These are phyloP conservation scores for Corvus cornix DNA, from an alignment of 2,113 vertebrate species.

Conservation along the genomic window DNA sequence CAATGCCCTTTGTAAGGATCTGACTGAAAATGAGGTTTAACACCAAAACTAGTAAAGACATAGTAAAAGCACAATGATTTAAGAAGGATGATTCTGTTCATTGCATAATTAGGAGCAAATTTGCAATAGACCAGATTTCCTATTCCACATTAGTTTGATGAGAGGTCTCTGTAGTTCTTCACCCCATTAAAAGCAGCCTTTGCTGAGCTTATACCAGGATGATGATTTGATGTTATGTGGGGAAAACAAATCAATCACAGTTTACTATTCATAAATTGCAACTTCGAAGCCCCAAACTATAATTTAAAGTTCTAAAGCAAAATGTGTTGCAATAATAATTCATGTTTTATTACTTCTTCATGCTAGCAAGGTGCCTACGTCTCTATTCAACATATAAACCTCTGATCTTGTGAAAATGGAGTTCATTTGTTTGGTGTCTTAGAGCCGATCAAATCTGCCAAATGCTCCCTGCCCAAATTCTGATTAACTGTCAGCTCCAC, in stretches of 20 bases:
- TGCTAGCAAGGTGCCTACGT: background rate
- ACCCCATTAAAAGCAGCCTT: background rate
- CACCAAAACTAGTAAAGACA: background rate
- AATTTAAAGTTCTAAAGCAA: background rate
- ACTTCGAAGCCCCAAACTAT: background rate
- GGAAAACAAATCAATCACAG: conserved; percentile 45
- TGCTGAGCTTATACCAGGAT: background rate
- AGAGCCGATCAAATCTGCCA: background rate
- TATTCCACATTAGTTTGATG: background rate
- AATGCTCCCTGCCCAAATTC: background rate
- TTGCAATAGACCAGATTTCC: background rate
- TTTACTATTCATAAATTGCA: background rate
- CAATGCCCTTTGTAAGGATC: background rate
- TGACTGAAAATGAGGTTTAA: background rate
- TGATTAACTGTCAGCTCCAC: background rate
- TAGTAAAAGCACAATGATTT: background rate
- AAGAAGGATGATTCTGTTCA: background rate
- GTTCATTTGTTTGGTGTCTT: conserved; percentile 12
- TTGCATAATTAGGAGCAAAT: background rate
- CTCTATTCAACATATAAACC: background rate
- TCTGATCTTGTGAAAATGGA: conserved; percentile 18
- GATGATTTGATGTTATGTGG: background rate
- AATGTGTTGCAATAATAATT: background rate
- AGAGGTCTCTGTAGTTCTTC: background rate
- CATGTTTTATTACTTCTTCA: conserved; percentile 18